Percentiles rank a stretch among this genome's conserved stretches.
These are phyloP conservation scores for Himantopus leucocephalus DNA, from an alignment of 2,113 vertebrate species.

Conservation along the genomic window DNA sequence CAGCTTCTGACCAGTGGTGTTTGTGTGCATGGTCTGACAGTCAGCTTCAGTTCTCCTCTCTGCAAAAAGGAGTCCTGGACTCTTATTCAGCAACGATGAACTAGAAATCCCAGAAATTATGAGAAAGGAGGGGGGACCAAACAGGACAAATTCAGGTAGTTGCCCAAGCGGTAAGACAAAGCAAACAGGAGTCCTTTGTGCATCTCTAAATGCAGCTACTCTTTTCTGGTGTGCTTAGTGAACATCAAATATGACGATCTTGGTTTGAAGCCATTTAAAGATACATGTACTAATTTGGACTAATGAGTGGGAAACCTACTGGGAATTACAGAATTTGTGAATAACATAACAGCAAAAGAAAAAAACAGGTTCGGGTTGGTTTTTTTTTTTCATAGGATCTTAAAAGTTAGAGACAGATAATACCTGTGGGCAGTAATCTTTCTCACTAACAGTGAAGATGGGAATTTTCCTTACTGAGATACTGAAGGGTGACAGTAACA, in stretches of 20 bases:
- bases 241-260: background rate
- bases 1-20: background rate
- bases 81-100: background rate
- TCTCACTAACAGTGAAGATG: background rate
- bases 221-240: background rate
- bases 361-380: background rate
- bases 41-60: background rate
- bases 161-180: accelerated
- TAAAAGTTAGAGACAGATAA: background rate
- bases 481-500: background rate
- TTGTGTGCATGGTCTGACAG: background rate
- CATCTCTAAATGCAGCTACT: background rate
- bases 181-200: background rate
- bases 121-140: background rate
- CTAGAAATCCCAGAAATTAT: background rate
- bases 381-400: background rate
- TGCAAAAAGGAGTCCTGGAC: background rate
- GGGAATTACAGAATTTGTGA: background rate
- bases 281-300: background rate
- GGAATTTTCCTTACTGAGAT: background rate
- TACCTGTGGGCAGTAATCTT: background rate
- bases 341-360: background rate
- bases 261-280: background rate
- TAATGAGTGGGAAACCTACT: background rate
- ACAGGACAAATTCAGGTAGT: background rate